Evolutionary conservation across 2,888 invertebrate species (phyloP).

Genomic region (Tenodera sinensis): DNA sequence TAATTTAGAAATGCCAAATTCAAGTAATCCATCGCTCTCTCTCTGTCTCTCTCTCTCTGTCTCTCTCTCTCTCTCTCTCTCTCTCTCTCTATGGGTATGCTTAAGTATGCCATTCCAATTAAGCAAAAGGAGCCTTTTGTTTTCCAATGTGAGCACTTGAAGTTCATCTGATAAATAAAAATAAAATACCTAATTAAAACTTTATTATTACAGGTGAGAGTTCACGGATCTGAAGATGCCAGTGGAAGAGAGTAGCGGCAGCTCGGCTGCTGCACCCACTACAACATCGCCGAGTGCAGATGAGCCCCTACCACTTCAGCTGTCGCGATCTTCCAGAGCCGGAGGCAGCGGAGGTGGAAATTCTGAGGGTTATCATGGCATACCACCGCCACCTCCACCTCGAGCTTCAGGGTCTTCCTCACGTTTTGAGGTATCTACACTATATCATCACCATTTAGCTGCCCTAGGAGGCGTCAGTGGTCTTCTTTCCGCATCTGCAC

Average conservation of each 20-base stretch:
- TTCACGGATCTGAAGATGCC: background rate
- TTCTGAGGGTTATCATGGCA: conserved; percentile 42
- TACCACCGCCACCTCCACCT: conserved; percentile 64
- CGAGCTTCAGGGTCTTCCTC: conserved; percentile 28
- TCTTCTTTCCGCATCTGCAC: conserved; percentile 1
- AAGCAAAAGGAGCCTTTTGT: too few relatives aligned
- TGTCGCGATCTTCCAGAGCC: conserved; percentile 12
- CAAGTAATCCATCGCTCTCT: too few relatives aligned
- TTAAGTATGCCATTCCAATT: too few relatives aligned
- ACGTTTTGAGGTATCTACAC: conserved; percentile 33
- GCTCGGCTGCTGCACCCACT: background rate
- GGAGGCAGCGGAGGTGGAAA: conserved; percentile 30
- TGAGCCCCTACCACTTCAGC: conserved; percentile 12
- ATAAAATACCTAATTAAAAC: too few relatives aligned
- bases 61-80: too few relatives aligned
- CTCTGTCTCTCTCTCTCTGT: too few relatives aligned
- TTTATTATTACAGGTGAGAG: background rate
- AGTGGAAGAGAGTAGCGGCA: background rate
- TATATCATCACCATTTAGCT: conserved; percentile 44
- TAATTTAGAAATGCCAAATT: too few relatives aligned
- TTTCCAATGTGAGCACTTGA: too few relatives aligned
- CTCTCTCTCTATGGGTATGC: too few relatives aligned
- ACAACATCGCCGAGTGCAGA: conserved; percentile 7
- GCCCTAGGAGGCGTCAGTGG: conserved; percentile 35
- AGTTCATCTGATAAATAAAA: too few relatives aligned